Conservation (phyloP, 1,140 invertebrate genomes). For the Drosophila subpulchrella region DNA sequence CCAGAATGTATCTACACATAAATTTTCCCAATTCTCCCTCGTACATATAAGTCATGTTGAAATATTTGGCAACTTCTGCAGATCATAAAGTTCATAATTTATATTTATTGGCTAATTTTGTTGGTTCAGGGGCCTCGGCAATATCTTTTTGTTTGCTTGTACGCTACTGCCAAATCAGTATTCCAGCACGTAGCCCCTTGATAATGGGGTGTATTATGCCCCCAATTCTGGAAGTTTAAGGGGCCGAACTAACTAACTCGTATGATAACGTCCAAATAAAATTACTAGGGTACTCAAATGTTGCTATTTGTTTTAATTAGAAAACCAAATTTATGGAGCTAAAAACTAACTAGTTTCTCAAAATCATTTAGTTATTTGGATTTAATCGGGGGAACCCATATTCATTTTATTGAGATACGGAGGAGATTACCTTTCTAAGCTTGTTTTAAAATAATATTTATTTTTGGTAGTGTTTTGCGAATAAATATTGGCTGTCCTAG, state of each 20-base stretch:
- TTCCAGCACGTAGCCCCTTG: conserved; percentile 20
- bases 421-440: no score
- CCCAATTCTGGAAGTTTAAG: no score
- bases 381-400: no score
- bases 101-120: conserved; percentile 40
- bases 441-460: no score
- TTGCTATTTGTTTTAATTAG: no score
- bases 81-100: conserved; percentile 62
- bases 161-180: neutral
- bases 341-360: no score
- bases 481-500: no score
- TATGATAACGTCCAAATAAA: neutral
- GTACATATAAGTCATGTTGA: conserved; percentile 53
- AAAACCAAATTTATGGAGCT: no score
- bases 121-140: conserved; percentile 8
- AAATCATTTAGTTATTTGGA: no score
- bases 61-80: conserved; percentile 52
- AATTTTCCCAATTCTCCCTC: conserved; percentile 26
- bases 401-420: no score
- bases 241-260: neutral
- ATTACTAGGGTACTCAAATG: no score
- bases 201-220: conserved; percentile 7
- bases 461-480: no score
- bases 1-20: conserved; percentile 57
- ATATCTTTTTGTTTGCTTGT: conserved; percentile 12